Conservation (phyloP, 2,113 vertebrate species). For the Petaurus breviceps region DNA sequence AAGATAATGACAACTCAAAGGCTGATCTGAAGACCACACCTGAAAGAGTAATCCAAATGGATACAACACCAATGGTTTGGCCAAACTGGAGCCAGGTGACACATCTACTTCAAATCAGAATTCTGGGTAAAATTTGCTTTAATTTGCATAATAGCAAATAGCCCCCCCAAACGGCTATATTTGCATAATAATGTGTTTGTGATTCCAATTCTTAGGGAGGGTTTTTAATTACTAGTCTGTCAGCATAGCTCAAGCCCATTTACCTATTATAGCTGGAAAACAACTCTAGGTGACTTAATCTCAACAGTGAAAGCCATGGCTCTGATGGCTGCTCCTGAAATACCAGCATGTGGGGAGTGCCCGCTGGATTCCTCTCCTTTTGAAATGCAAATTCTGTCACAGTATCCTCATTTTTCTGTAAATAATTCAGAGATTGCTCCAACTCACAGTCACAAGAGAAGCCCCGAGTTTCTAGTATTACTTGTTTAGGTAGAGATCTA, state of each 20-base stretch:
- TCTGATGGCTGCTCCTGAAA: constrained; percentile 11
- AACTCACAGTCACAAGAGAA: constrained; percentile 29
- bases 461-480: constrained; percentile 53
- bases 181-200: background rate
- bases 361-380: constrained; percentile 60
- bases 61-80: background rate
- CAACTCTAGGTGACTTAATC: constrained; percentile 11
- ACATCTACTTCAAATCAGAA: constrained; percentile 18
- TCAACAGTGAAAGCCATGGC: constrained; percentile 25
- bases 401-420: constrained; percentile 77
- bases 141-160: no score
- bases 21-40: background rate
- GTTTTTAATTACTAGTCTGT: background rate
- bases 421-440: constrained; percentile 79
- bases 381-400: constrained; percentile 77
- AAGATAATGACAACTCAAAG: background rate
- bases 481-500: constrained; percentile 57
- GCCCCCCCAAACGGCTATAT: background rate
- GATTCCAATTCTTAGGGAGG: background rate
- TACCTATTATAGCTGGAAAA: constrained; percentile 9
- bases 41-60: background rate
- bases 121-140: constrained; percentile 41
- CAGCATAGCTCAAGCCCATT: background rate
- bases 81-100: constrained; percentile 28
- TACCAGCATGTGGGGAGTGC: constrained; percentile 63